Conservation (phyloP, 2,888 invertebrate species). For the Mythimna vitellina region DNA sequence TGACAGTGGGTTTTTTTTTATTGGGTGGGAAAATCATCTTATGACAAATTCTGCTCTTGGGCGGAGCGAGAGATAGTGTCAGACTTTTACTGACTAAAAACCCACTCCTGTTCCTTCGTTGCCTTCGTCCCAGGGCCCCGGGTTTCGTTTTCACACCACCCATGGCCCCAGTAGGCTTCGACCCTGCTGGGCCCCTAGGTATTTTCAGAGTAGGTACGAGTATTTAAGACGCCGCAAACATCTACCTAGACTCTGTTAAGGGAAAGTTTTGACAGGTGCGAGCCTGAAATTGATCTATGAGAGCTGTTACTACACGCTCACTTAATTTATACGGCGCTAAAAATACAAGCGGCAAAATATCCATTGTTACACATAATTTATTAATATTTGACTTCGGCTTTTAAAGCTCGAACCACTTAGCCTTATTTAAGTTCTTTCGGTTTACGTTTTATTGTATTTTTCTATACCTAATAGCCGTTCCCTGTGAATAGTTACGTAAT, state of each 20-base stretch:
- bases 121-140: too few relatives aligned
- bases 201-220: conserved; percentile 17
- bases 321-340: conserved; percentile 54
- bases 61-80: too few relatives aligned
- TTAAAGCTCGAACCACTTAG: conserved; percentile 16
- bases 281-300: conserved; percentile 61
- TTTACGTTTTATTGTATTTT: conserved; percentile 2
- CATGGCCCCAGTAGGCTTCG: too few relatives aligned
- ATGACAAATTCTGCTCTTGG: too few relatives aligned
- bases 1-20: too few relatives aligned
- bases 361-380: conserved; percentile 40
- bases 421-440: conserved; percentile 2
- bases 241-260: conserved; percentile 48
- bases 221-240: conserved; percentile 55
- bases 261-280: conserved; percentile 64
- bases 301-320: conserved; percentile 34
- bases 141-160: too few relatives aligned
- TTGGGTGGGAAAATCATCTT: too few relatives aligned
- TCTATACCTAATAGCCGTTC: neutral
- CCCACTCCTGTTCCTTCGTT: too few relatives aligned
- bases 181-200: too few relatives aligned
- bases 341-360: conserved; percentile 54
- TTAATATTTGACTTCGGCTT: conserved; percentile 35
- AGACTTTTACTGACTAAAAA: too few relatives aligned
- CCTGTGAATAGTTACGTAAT: neutral